Evolutionary conservation across 1,140 invertebrate species (phyloP), one percentile per base, ranked within the genome.

Genomic region (Propsilocerus akamusi): DNA sequence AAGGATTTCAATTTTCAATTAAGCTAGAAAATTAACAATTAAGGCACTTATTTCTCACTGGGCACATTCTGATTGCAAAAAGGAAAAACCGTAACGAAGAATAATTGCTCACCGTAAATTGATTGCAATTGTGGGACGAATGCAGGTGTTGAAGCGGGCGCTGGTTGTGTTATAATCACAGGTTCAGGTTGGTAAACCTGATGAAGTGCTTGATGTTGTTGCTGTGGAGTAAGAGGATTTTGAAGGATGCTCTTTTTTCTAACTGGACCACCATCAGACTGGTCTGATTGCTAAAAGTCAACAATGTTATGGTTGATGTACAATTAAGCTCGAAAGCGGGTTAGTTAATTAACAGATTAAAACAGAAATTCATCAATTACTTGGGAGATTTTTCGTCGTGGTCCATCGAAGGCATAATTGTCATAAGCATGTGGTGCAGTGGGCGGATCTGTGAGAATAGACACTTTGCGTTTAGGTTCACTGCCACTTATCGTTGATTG

Each of bases 161-260:
- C 8, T 1, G 34, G 34, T 20, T 41, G 34, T 20, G 17, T 14
- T 41, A 17, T 41, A 17, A 41, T 17, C n/a, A n/a, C n/a, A n/a
- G n/a, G n/a, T n/a, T n/a, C n/a, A 20, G 34, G 14, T 17, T 41
- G 14, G 28, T 30, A n/a, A 1, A 10, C 34, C 22, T 41, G 34
- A 20, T 41, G 34, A 41, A 41, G 34, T 41, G 34, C 34, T 20
- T 41, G 34, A 4, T 41, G 34, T 10, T 41, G 34, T 41, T 41
- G 34, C 17, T 41, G 14, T 7, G 14, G 34, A 17, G 34, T 41
- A n/a, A 41, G 34, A 17, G 34, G 34, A 41, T 41, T 41, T 14
- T 41, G 34, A 8, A 41, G 22, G 10, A 41, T 41, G 59, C 76
- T 78, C 60, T 78, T 77, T 53, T 75, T 74, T 54, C 76, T 66